phyloP scores from a whole-genome alignment of 2,888 invertebrate species.

The Notodonta ziczac region DNA sequence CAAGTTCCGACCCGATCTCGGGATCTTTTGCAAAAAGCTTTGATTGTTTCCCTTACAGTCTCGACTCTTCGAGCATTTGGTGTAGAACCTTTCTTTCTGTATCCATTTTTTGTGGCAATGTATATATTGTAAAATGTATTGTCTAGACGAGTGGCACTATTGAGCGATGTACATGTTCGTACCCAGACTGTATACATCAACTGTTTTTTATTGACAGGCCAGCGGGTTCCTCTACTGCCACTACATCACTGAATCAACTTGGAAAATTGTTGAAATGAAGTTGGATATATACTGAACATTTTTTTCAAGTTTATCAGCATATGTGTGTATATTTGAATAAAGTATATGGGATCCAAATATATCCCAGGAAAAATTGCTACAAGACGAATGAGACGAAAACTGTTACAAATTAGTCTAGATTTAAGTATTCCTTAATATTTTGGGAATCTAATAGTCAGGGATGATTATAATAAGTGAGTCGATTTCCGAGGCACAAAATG shows the following conservation, averaged over 20 bases:
- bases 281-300: not conserved
- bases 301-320: slow-evolving; percentile 1
- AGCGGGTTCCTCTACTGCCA: not conserved
- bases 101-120: not conserved
- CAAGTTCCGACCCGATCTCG: no score
- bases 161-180: slow-evolving; percentile 4
- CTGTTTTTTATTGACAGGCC: not conserved
- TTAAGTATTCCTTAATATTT: not conserved
- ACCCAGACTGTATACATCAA: not conserved
- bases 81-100: not conserved
- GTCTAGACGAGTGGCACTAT: slow-evolving; percentile 6
- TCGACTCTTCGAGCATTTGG: not conserved
- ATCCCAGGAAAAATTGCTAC: not conserved
- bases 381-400: no score
- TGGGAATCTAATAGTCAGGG: not conserved
- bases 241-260: not conserved
- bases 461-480: not conserved
- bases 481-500: no score
- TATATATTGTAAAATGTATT: not conserved
- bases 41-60: no score
- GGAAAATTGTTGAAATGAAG: not conserved
- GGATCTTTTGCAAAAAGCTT: no score
- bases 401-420: no score
- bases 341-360: not conserved
- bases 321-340: slow-evolving; percentile 2